These are phyloP conservation scores for Paratilapia polleni DNA, from an alignment of 2,113 vertebrate genomes.

Conservation along the genomic window DNA sequence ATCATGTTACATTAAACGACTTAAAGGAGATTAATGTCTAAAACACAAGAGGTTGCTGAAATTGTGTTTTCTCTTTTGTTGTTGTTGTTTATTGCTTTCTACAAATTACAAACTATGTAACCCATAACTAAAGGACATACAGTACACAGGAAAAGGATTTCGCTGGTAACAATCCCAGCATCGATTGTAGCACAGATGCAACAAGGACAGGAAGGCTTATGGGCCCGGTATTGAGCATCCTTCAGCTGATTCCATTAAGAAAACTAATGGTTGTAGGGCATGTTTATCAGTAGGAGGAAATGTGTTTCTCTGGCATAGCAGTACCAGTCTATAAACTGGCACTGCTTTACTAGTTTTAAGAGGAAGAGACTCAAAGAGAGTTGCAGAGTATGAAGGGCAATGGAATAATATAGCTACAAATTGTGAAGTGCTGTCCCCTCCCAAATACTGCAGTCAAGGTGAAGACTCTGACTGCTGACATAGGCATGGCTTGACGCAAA, in stretches of 20 bases:
- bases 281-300: constrained; percentile 26
- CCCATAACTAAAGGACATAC: background rate
- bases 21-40: background rate
- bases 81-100: background rate
- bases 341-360: constrained; percentile 21
- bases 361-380: constrained; percentile 7
- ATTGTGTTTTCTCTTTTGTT: no score
- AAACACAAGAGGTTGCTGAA: no score
- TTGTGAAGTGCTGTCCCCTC: constrained; percentile 33
- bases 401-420: constrained; percentile 49
- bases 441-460: constrained; percentile 40
- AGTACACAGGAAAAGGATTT: background rate
- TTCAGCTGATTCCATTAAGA: constrained; percentile 14
- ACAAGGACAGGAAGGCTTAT: background rate
- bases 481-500: background rate
- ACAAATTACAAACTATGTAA: background rate
- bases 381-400: constrained; percentile 53
- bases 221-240: background rate
- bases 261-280: constrained; percentile 1
- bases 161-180: background rate
- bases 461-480: constrained; percentile 12
- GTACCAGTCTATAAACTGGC: constrained; percentile 17
- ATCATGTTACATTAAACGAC: background rate
- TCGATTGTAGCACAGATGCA: background rate
- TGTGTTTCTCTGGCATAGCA: constrained; percentile 21